Conservation (phyloP, 2,888 invertebrate genomes). For the Scelioninae gen. 1 region DNA sequence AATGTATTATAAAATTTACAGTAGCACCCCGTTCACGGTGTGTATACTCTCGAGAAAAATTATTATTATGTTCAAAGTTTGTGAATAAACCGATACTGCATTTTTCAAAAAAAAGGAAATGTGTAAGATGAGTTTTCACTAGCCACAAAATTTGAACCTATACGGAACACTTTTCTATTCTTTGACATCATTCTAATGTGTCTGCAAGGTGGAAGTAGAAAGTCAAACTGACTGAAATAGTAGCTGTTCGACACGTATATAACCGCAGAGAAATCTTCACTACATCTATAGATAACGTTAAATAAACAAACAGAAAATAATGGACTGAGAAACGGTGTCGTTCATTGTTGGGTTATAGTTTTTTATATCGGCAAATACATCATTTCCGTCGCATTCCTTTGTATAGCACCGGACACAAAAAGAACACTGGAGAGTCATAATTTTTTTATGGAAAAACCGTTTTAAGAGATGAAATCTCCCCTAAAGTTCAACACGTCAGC, state of each 20-base stretch:
- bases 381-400: too few species aligned
- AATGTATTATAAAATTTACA: conserved; percentile 31
- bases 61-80: too few species aligned
- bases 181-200: conserved; percentile 1
- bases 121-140: not conserved
- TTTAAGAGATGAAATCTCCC: conserved; percentile 43
- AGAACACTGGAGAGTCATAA: conserved; percentile 13
- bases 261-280: conserved; percentile 14
- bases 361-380: not conserved
- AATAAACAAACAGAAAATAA: conserved; percentile 6
- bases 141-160: conserved; percentile 11
- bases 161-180: not conserved
- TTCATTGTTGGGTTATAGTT: not conserved
- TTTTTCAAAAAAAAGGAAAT: not conserved
- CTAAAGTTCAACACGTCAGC: conserved; percentile 34
- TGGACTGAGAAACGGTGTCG: not conserved
- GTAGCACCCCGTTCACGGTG: not conserved
- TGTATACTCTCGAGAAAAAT: conserved; percentile 14
- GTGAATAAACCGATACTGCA: too few species aligned
- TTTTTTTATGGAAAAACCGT: conserved; percentile 35
- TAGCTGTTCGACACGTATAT: conserved; percentile 1
- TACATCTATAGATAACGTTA: not conserved
- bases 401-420: not conserved
- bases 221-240: conserved; percentile 8
- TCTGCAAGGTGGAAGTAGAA: not conserved